These are phyloP conservation scores for Artibeus lituratus DNA, from an alignment of 2,797 vertebrate genomes.

Conservation along the genomic window DNA sequence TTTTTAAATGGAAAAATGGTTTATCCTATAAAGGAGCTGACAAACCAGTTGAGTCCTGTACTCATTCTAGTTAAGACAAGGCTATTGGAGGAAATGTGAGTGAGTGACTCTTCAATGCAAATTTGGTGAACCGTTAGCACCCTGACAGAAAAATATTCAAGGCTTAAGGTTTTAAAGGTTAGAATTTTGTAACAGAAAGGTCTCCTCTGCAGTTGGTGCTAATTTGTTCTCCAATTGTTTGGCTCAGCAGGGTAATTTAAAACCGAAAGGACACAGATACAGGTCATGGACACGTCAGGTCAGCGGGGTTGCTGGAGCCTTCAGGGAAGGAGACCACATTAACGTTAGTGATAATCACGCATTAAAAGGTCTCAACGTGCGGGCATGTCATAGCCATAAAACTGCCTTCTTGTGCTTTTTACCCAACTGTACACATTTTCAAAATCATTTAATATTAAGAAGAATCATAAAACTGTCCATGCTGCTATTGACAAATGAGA, in stretches of 20 bases:
- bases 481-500: not conserved
- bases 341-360: not conserved
- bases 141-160: not conserved
- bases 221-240: slow-evolving; percentile 30
- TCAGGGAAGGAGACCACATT: not conserved
- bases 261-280: not conserved
- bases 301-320: not conserved
- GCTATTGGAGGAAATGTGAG: not conserved
- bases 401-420: not conserved
- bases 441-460: slow-evolving; percentile 1
- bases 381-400: not conserved
- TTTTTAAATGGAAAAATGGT: not conserved
- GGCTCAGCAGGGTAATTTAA: slow-evolving; percentile 20
- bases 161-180: not conserved
- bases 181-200: slow-evolving; percentile 21
- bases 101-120: not conserved
- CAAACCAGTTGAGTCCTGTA: not conserved
- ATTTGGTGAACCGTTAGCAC: not conserved
- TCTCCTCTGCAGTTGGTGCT: not conserved
- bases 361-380: not conserved
- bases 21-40: not conserved
- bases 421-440: not conserved
- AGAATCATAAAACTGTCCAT: not conserved
- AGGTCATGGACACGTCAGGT: not conserved
- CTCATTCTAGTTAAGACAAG: not conserved